Evolutionary conservation across 2,113 vertebrate genomes (phyloP).

Genomic region (Corythoichthys haematopterus): DNA sequence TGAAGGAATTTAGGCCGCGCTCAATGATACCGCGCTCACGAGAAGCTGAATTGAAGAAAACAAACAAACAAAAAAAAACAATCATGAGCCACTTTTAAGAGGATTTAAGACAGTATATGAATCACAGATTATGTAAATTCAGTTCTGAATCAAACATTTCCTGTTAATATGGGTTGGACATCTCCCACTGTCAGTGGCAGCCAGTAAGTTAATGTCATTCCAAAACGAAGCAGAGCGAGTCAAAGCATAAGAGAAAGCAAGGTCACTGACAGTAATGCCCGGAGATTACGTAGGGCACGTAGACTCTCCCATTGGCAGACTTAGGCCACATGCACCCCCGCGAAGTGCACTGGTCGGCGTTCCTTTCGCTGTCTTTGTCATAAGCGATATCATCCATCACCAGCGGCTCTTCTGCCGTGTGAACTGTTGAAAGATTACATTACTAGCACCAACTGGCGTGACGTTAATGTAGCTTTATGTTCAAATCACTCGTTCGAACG

Average conservation of each 20-base stretch:
- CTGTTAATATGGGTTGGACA: too few species aligned
- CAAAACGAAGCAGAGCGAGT: background rate
- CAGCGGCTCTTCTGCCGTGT: conserved; percentile 33
- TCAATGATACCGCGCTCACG: conserved; percentile 57
- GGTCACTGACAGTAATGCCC: conserved; percentile 48
- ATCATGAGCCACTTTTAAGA: too few species aligned
- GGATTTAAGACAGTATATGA: background rate
- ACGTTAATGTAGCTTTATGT: background rate
- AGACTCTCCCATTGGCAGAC: conserved; percentile 46
- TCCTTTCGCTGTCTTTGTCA: conserved; percentile 39
- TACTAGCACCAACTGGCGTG: background rate
- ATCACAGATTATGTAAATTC: background rate
- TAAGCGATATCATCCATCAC: conserved; percentile 63
- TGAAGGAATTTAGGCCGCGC: conserved; percentile 55
- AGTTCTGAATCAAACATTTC: too few species aligned
- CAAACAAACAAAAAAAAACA: background rate
- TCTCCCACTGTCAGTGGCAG: too few species aligned
- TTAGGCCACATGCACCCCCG: conserved; percentile 57
- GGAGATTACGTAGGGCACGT: conserved; percentile 58
- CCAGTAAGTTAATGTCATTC: too few species aligned
- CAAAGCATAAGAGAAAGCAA: background rate
- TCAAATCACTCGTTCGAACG: background rate
- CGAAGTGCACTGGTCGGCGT: conserved; percentile 66
- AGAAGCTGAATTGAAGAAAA: conserved; percentile 38
- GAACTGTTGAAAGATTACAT: conserved; percentile 34